Evolutionary conservation across 2,888 invertebrate species (phyloP).

Genomic region (Hoplodrina ambigua): DNA sequence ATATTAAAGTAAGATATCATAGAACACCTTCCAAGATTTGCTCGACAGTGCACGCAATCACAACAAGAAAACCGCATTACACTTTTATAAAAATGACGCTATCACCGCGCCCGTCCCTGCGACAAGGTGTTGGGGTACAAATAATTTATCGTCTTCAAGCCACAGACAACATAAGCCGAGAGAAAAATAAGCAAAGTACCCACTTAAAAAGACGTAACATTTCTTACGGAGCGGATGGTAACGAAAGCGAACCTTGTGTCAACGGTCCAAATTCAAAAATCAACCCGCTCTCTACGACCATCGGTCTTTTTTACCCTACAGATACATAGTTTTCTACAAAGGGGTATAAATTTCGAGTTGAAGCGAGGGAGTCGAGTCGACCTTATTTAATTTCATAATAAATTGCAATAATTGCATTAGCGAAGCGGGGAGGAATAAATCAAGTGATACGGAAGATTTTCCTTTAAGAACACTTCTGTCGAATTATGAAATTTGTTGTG

Average conservation of each 20-base stretch:
- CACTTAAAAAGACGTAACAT: constrained; percentile 82
- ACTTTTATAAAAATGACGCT: constrained; percentile 90
- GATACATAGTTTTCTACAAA: constrained; percentile 79
- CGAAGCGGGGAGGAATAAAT: constrained; percentile 81
- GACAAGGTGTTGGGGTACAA: constrained; percentile 87
- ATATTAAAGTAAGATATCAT: constrained; percentile 46
- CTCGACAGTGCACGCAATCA: constrained; percentile 78
- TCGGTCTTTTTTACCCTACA: constrained; percentile 74
- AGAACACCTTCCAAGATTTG: constrained; percentile 37
- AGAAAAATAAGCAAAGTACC: constrained; percentile 89
- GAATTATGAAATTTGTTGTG: constrained; percentile 66
- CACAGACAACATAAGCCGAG: constrained; percentile 87
- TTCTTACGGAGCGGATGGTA: constrained; percentile 58
- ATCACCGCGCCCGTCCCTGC: constrained; percentile 78
- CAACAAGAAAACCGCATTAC: constrained; percentile 86
- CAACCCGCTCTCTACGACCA: constrained; percentile 69
- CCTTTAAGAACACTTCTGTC: constrained; percentile 71
- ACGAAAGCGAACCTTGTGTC: constrained; percentile 77
- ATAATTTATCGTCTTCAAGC: constrained; percentile 87
- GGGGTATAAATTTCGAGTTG: constrained; percentile 84
- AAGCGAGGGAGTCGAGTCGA: constrained; percentile 78
- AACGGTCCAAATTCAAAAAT: constrained; percentile 77
- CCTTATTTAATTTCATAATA: constrained; percentile 89
- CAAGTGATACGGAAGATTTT: constrained; percentile 74
- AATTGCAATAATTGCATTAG: constrained; percentile 90